phyloP scores from a whole-genome alignment of 1,140 invertebrate species.

The Sycobia sp. region DNA sequence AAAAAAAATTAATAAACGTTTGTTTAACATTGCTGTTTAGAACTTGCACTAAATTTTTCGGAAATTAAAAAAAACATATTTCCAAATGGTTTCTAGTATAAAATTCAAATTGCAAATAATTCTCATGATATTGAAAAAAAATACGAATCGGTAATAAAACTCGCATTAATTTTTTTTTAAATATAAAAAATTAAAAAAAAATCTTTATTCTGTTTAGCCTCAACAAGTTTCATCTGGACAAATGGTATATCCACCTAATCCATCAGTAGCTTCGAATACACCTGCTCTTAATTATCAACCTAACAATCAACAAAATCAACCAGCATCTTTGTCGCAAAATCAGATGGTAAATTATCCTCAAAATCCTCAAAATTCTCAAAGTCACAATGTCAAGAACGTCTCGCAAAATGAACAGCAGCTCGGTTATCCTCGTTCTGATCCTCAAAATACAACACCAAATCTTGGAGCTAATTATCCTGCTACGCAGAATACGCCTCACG shows the following conservation, averaged over 20 bases:
- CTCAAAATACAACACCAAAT: constrained; percentile 39
- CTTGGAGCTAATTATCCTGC: constrained; percentile 38
- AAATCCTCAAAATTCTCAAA: constrained; percentile 42
- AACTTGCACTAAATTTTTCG: too few species aligned
- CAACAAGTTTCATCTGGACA: constrained; percentile 5
- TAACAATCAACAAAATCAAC: constrained; percentile 39
- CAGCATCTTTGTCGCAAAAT: constrained; percentile 37
- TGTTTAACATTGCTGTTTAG: too few species aligned
- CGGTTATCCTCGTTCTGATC: constrained; percentile 41
- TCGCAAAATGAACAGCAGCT: constrained; percentile 43
- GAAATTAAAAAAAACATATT: too few species aligned
- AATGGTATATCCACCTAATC: constrained; percentile 17
- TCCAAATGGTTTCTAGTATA: too few species aligned
- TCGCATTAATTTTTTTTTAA: neutral
- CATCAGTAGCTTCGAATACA: neutral
- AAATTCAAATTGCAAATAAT: too few species aligned
- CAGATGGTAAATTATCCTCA: constrained; percentile 40
- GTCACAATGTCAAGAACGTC: neutral
- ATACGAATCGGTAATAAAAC: neutral
- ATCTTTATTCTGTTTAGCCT: too few species aligned
- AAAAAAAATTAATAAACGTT: too few species aligned
- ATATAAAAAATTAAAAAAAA: too few species aligned
- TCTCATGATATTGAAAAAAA: too few species aligned
- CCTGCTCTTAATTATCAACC: neutral
- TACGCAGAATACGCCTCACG: constrained; percentile 35